phyloP scores from a whole-genome alignment of 1,140 invertebrate genomes.

The Spodoptera litura region DNA sequence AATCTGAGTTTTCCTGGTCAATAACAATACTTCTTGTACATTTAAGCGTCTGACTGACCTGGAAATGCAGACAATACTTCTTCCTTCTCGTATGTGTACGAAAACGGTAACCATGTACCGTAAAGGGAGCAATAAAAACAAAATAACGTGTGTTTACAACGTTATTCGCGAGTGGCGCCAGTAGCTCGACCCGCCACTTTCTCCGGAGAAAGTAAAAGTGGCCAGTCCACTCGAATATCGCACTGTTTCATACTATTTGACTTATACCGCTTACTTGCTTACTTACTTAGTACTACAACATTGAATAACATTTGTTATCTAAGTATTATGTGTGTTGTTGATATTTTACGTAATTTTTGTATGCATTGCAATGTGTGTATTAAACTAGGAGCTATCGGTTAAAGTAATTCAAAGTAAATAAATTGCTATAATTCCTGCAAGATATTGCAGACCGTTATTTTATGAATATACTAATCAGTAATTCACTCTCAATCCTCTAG shows the following conservation, averaged over 20 bases:
- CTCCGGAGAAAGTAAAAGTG: constrained; percentile 40
- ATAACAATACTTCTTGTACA: no score
- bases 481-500: no score
- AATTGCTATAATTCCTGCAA: no score
- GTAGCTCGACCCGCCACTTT: constrained; percentile 17
- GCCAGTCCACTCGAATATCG: constrained; percentile 30
- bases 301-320: constrained; percentile 32
- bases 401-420: no score
- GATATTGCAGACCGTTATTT: no score
- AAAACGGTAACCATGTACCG: neutral
- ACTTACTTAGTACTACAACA: neutral
- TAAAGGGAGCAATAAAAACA: neutral
- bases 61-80: no score
- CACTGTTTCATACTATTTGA: constrained; percentile 28
- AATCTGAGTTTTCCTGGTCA: no score
- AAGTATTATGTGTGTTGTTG: constrained; percentile 24
- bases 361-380: neutral
- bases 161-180: constrained; percentile 23
- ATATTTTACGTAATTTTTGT: constrained; percentile 22
- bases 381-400: no score
- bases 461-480: no score
- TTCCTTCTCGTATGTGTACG: no score
- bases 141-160: constrained; percentile 25
- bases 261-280: neutral
- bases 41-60: no score